Conservation (phyloP, 2,113 vertebrate genomes). For the Irena cyanogastra region DNA sequence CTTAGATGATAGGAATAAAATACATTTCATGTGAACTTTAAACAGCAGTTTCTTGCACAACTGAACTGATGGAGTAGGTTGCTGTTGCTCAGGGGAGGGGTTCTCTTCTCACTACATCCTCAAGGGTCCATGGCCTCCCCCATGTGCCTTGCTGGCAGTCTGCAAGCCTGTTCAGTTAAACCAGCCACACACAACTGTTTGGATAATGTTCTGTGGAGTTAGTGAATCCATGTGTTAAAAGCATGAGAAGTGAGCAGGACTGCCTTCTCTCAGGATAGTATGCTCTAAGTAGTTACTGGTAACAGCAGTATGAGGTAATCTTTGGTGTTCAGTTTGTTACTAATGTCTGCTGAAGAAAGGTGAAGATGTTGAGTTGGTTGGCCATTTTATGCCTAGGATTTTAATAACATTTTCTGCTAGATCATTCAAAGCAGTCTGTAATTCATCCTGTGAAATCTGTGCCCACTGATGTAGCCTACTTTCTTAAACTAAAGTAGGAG, state of each 20-base stretch:
- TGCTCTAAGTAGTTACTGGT: not conserved
- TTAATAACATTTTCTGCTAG: not conserved
- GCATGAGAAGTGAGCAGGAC: not conserved
- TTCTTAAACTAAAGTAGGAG: not conserved
- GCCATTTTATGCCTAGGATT: not conserved
- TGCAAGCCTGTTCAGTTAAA: not conserved
- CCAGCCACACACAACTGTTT: not conserved
- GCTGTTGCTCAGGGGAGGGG: not conserved
- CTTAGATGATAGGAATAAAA: not conserved
- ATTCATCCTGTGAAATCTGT: not conserved
- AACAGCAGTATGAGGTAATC: not conserved
- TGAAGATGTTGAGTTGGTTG: not conserved
- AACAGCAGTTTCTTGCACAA: not conserved
- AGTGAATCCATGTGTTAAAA: not conserved
- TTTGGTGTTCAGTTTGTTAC: not conserved
- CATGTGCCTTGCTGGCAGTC: not conserved
- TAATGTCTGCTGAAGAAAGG: not conserved
- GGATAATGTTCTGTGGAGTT: not conserved
- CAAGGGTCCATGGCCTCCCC: accelerated
- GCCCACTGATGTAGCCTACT: not conserved
- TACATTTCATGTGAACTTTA: not conserved
- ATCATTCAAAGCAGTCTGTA: not conserved
- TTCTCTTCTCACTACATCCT: not conserved
- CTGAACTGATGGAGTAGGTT: not conserved
- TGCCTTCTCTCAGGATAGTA: not conserved